Base-by-base conservation (phyloP, 2,797 vertebrate species). In the Pogoniulus pusillus region DNA sequence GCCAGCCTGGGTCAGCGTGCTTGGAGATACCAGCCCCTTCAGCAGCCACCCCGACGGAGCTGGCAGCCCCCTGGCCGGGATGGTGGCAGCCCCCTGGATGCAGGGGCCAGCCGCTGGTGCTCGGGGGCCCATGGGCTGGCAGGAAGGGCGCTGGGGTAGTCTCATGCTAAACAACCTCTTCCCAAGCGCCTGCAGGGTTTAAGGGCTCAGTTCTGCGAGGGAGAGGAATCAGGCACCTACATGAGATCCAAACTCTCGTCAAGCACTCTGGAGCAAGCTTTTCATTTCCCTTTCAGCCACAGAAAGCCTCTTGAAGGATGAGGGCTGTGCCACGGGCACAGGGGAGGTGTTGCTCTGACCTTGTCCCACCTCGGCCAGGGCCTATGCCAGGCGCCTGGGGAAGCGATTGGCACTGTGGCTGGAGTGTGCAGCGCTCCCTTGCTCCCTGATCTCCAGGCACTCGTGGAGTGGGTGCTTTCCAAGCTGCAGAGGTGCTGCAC, bases 151-250 rank as follows among this genome's bases (percentile, higher is more conserved):
- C 32, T 55, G 64, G 68, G 30, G 39, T 27, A n/a, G 59, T 12
- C 53, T 65, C 73, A 20, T 66, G 49, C 75, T 76, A 12, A 60
- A 32, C 41, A 39, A n/a, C 2, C 0, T 90, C 45, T 79, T 41
- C 54, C 71, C 34, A 88, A 94, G 62, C 26, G 69, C 37, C 82
- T 73, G 60, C 74, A 54, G 88, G 72, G 91, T 88, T 86, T 66
- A 91, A 89, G 63, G 83, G 60, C 30, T 34, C 10, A 1, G 72
- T 20, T 93, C 87, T 58, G 82, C 8, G 45, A 85, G 77, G 79
- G 75, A 93, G 89, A 64, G 70, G 85, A 85, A 83, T 75, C 78
- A 63, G 89, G 70, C 65, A n/a, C 66, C 91, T 87, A 93, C 94
- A 78, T 62, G 91, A 85, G 65, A 87, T 76, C 72, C 77, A 91